Evolutionary conservation across 2,888 invertebrate genomes (phyloP).

Genomic region (Ophion costatus): DNA sequence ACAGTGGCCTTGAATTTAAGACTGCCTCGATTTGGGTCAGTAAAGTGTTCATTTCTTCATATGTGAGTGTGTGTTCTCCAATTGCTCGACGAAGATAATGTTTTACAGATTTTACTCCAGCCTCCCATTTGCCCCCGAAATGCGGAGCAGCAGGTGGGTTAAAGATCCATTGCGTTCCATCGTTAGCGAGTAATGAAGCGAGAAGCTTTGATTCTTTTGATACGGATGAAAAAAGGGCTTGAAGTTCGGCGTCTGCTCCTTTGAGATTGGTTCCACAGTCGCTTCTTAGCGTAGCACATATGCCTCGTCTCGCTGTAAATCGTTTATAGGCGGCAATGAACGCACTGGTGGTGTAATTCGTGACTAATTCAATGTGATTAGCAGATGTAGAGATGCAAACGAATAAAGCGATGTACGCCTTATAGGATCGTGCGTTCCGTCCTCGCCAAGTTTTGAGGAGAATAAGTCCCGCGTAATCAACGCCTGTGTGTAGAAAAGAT

Average conservation of each 20-base stretch:
- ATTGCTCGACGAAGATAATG: background rate
- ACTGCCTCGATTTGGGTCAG: background rate
- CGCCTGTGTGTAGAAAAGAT: conserved; percentile 5
- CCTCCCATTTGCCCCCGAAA: conserved; percentile 8
- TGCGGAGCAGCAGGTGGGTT: conserved; percentile 17
- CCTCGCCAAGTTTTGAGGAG: conserved; percentile 4
- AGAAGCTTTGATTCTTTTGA: background rate
- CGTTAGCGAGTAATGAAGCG: background rate
- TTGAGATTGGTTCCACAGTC: conserved; percentile 31
- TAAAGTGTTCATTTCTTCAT: background rate
- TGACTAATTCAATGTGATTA: conserved; percentile 15
- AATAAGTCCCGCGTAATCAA: conserved; percentile 26
- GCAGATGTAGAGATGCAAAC: conserved; percentile 10
- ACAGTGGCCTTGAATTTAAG: background rate
- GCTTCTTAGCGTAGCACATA: conserved; percentile 1
- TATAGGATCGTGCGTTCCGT: background rate
- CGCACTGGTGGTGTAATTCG: conserved; percentile 3
- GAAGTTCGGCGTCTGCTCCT: conserved; percentile 11
- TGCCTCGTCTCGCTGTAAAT: conserved; percentile 10
- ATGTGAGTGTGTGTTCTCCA: background rate
- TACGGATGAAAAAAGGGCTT: too few relatives aligned
- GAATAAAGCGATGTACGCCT: conserved; percentile 10
- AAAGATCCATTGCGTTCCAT: conserved; percentile 17
- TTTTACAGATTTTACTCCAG: background rate
- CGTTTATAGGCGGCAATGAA: conserved; percentile 23